phyloP scores from a whole-genome alignment of 2,797 vertebrate genomes.

The Channa striata region DNA sequence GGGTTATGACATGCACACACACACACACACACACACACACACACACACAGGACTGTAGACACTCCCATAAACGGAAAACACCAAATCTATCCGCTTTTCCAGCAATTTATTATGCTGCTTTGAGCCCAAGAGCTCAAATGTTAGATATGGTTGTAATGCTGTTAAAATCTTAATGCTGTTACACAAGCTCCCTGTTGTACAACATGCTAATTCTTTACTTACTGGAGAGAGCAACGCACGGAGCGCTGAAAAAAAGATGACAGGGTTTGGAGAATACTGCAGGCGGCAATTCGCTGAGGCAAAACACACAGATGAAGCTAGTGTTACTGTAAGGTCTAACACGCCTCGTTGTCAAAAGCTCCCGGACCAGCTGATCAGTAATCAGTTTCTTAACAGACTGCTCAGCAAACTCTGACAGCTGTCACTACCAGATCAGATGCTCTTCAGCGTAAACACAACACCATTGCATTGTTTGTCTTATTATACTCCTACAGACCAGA shows the following conservation, averaged over 20 bases:
- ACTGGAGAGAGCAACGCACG: slow-evolving; percentile 24
- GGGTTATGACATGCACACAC: slow-evolving; percentile 54
- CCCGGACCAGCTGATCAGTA: slow-evolving; percentile 38
- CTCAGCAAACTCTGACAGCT: slow-evolving; percentile 36
- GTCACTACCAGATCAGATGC: slow-evolving; percentile 42
- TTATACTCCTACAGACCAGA: slow-evolving; percentile 3
- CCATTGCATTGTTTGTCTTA: slow-evolving; percentile 7
- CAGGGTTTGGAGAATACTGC: slow-evolving; percentile 34
- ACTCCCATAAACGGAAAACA: slow-evolving; percentile 49
- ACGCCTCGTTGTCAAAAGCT: slow-evolving; percentile 17
- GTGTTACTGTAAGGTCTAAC: slow-evolving; percentile 20
- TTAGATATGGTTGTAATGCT: slow-evolving; percentile 72
- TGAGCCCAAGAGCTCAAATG: slow-evolving; percentile 65
- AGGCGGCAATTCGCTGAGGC: slow-evolving; percentile 1
- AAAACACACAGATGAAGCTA: slow-evolving; percentile 28
- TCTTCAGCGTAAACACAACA: slow-evolving; percentile 22
- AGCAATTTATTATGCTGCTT: slow-evolving; percentile 73
- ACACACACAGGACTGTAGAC: background rate
- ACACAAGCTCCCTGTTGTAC: slow-evolving; percentile 67
- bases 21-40: slow-evolving; percentile 8
- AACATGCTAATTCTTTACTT: slow-evolving; percentile 69
- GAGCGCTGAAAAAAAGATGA: background rate
- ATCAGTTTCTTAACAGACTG: slow-evolving; percentile 39
- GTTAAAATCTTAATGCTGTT: slow-evolving; percentile 76
- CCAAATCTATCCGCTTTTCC: slow-evolving; percentile 74